Evolutionary conservation across 2,888 invertebrate species (phyloP).

Genomic region (Neria commutata): DNA sequence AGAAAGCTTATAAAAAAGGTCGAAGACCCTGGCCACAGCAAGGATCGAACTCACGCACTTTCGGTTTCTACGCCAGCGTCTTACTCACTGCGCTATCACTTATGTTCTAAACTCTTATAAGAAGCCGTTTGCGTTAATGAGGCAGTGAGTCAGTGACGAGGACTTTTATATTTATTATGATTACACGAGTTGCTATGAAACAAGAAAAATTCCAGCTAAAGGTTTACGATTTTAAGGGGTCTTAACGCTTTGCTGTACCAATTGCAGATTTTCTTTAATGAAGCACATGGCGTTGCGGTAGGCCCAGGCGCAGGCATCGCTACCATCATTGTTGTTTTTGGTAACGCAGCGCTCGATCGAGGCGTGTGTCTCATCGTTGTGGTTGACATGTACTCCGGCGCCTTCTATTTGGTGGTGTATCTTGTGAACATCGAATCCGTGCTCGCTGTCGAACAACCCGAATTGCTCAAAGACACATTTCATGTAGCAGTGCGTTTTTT

Average conservation of each 20-base stretch:
- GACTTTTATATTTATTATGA: no score
- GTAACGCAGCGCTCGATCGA: slow-evolving; percentile 56
- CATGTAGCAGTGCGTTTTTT: slow-evolving; percentile 54
- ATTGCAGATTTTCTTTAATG: slow-evolving; percentile 44
- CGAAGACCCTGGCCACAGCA: no score
- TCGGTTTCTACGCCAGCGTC: no score
- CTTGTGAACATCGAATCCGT: slow-evolving; percentile 56
- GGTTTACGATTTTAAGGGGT: no score
- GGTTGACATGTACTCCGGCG: slow-evolving; percentile 39
- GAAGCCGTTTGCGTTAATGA: no score
- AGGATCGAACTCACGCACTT: no score
- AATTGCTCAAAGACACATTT: slow-evolving; percentile 57
- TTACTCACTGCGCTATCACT: no score
- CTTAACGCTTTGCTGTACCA: slow-evolving; percentile 53
- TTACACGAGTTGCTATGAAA: no score
- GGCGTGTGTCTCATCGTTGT: slow-evolving; percentile 48
- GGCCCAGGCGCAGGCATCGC: slow-evolving; percentile 54
- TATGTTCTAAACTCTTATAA: no score
- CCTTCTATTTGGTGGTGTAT: slow-evolving; percentile 55
- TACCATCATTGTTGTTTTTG: slow-evolving; percentile 45
- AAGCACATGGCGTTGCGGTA: slow-evolving; percentile 58
- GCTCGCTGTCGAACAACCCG: slow-evolving; percentile 50
- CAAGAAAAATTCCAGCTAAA: no score
- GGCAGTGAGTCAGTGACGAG: no score
- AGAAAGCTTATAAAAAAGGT: no score